Conservation (phyloP, 2,797 vertebrate genomes). For the Acrossocheilus fasciatus region DNA sequence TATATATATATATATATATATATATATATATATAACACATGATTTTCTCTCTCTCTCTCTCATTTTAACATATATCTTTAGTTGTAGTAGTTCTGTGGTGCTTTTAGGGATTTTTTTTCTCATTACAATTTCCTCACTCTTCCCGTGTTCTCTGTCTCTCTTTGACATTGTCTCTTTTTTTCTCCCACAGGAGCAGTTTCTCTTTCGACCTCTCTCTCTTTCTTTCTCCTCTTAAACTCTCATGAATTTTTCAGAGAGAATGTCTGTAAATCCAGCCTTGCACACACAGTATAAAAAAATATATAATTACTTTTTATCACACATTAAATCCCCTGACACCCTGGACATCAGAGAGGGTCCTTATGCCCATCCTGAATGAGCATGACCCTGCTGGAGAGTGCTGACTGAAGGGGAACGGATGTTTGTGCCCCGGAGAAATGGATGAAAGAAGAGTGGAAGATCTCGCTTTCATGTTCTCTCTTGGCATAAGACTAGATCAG, state of each 20-base stretch:
- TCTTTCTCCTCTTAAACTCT: conserved; percentile 50
- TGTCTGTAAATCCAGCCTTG: conserved; percentile 45
- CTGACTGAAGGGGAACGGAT: background rate
- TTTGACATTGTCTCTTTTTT: conserved; percentile 18
- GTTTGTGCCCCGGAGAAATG: conserved; percentile 23
- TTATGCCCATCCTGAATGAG: conserved; percentile 38
- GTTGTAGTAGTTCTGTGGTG: background rate
- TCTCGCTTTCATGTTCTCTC: conserved; percentile 43
- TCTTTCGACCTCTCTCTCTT: conserved; percentile 41
- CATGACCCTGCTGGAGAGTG: conserved; percentile 37
- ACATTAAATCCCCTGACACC: conserved; percentile 72
- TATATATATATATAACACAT: background rate
- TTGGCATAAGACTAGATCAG: conserved; percentile 35
- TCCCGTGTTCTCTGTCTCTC: conserved; percentile 11
- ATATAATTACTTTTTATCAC: conserved; percentile 65
- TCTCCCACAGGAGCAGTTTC: conserved; percentile 15
- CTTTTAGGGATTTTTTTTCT: background rate
- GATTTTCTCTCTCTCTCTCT: background rate
- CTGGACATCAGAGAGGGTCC: conserved; percentile 45
- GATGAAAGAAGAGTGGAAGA: conserved; percentile 7
- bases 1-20: background rate
- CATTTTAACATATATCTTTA: background rate
- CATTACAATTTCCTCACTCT: conserved; percentile 7
- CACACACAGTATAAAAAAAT: conserved; percentile 46
- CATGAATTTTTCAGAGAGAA: conserved; percentile 55